Evolutionary conservation across 2,888 invertebrate species (phyloP), one percentile per base, ranked within the genome.

Genomic region (Dyspetes luteomarginatus): DNA sequence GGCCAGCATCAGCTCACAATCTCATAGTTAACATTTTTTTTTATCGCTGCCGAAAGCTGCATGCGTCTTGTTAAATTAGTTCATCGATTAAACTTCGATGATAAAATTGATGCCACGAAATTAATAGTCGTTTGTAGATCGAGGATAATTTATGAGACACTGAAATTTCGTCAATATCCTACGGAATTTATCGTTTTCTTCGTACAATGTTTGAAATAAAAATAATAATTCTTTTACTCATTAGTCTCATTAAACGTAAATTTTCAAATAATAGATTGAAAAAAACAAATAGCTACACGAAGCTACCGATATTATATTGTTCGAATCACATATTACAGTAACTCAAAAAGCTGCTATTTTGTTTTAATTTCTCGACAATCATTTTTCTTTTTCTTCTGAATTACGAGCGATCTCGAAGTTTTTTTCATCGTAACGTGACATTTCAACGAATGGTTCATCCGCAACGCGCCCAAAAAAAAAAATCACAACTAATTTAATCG

Each of bases 41-140:
- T 74, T 52, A 41, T 79, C 52, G 88, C 85, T 88, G 88, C 87
- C 88, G 76, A 85, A 84, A 89, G 85, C 85, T 88, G 87, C 87
- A 82, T 79, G 67, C 74, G 17, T 24, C 43, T 58, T 41, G 30
- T 65, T 60, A 60, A 78, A 48, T 15, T 26, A 48, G 15, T 9
- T 19, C 22, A 28, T 60, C 36, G 22, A 48, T n/a, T n/a, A n/a
- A n/a, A 62, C 19, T 50, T 30, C 22, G 41, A 52, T n/a, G n/a
- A n/a, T n/a, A n/a, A n/a, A n/a, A n/a, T n/a, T n/a, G n/a, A n/a
- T n/a, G n/a, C n/a, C n/a, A n/a, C n/a, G n/a, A n/a, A n/a, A n/a
- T n/a, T n/a, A n/a, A n/a, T n/a, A n/a, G n/a, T n/a, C n/a, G n/a
- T n/a, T n/a, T n/a, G n/a, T n/a, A n/a, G n/a, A 36, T 36, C 36